Evolutionary conservation across 1,140 invertebrate species (phyloP).

Genomic region (Homalodisca vitripennis): DNA sequence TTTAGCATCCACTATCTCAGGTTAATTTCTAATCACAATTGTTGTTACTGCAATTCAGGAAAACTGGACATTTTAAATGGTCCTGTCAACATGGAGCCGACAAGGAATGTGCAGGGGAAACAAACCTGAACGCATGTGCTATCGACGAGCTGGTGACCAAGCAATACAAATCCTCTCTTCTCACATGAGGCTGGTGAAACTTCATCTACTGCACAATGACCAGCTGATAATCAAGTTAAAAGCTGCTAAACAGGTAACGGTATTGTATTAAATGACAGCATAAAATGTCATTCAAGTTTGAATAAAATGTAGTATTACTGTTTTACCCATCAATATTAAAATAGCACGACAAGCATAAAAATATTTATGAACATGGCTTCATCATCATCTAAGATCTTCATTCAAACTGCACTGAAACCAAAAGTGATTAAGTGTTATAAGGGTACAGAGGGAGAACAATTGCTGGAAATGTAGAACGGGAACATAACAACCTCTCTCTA

Average conservation of each 20-base stretch:
- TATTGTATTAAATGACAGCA: too few relatives aligned
- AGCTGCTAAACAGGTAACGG: slow-evolving; percentile 10
- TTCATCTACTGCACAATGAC: slow-evolving; percentile 13
- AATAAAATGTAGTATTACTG: too few relatives aligned
- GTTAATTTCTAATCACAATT: neutral
- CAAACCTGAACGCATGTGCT: slow-evolving; percentile 3
- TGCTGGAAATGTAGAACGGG: neutral
- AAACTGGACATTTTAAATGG: neutral
- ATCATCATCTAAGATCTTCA: too few relatives aligned
- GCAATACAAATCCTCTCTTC: neutral
- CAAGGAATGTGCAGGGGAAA: slow-evolving; percentile 7
- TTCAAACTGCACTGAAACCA: too few relatives aligned
- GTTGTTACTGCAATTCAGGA: neutral
- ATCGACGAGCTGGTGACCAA: neutral
- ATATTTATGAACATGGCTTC: too few relatives aligned
- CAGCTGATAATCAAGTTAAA: neutral
- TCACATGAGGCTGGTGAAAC: neutral
- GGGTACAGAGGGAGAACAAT: neutral
- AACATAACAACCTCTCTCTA: neutral
- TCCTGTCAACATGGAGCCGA: slow-evolving; percentile 15
- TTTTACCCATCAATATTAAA: too few relatives aligned
- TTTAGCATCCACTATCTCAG: neutral
- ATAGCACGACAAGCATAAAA: too few relatives aligned
- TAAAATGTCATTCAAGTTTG: too few relatives aligned
- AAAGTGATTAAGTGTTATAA: neutral